A percentile compares a stretch with the other conserved stretches of the same genome.
Evolutionary conservation across 2,888 invertebrate species (phyloP).

Genomic region (Megastigmus dorsalis): DNA sequence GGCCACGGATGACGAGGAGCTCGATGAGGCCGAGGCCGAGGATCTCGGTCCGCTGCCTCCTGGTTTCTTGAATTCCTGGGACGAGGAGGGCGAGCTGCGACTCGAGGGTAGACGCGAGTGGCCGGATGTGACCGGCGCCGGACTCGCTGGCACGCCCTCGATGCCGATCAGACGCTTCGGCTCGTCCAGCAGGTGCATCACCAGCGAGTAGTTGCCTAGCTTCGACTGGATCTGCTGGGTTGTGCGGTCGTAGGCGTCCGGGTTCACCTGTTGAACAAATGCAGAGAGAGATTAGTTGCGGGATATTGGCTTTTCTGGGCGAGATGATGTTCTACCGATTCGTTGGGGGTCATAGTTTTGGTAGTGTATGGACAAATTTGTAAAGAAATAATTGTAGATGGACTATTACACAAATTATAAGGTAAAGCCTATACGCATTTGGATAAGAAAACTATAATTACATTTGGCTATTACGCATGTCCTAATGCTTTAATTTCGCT

Average conservation of each 20-base stretch:
- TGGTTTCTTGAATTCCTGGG: conserved; percentile 74
- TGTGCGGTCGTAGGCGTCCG: conserved; percentile 75
- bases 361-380: too few relatives aligned
- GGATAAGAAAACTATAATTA: too few relatives aligned
- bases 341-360: too few relatives aligned
- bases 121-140: conserved; percentile 74
- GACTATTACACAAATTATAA: too few relatives aligned
- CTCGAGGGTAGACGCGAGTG: conserved; percentile 57
- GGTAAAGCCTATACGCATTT: too few relatives aligned
- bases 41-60: conserved; percentile 79
- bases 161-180: conserved; percentile 82
- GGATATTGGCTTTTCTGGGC: too few relatives aligned
- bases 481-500: too few relatives aligned
- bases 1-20: conserved; percentile 74
- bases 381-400: too few relatives aligned
- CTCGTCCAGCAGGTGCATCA: conserved; percentile 81
- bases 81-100: conserved; percentile 65
- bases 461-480: too few relatives aligned
- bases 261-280: conserved; percentile 78
- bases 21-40: conserved; percentile 80
- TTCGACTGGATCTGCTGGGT: conserved; percentile 84
- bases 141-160: conserved; percentile 81
- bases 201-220: conserved; percentile 82
- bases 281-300: too few relatives aligned
- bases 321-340: too few relatives aligned